Evolutionary conservation across 2,113 vertebrate species (phyloP), one percentile per base, ranked within the genome.

Genomic region (Eira barbara): DNA sequence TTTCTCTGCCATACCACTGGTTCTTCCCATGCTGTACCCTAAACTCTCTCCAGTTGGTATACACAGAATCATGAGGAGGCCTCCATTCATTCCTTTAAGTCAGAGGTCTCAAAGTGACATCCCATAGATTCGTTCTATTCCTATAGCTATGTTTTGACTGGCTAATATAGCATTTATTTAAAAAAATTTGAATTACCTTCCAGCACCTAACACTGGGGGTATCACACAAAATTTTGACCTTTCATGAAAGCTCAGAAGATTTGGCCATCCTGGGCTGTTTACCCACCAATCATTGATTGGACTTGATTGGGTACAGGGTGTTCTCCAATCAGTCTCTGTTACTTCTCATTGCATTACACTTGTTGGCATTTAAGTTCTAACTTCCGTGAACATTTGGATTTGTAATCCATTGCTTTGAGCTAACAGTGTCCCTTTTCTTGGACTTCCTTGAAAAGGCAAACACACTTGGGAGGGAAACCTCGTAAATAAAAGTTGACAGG

Each of bases 361-460:
- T 25, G 45, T n/a, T 85, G 71, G n/a, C 3, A 55, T 89, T 76
- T 89, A 21, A 21, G 6, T 1, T 74, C 73, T 63, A 52, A 45
- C 34, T 34, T 71, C 59, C 39, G 34, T 20, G 93, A 91, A 39
- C 10, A 55, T 69, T 57, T 39, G 73, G 69, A 90, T 59, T 63
- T 55, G 11, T 71, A 29, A 67, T 47, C 31, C 14, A 69, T 42
- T 69, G 31, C 47, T 91, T 91, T 57, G 86, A 55, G 47, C 65
- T 86, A 55, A 39, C 23, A n/a, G 29, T 31, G 27, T 91, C 20
- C 20, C 78, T 96, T 74, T 45, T 36, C 31, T 55, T 59, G 25
- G 21, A 25, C 11, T 36, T 87, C 85, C 55, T 94, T 93, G 80
- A 95, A 96, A 83, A 83, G 29, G 31, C 4, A 93, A 92, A 91